A percentile compares a stretch with the other conserved stretches of the same genome.
These are phyloP conservation scores for Aproaerema taeniolella DNA, from an alignment of 2,888 invertebrate genomes.

Conservation along the genomic window DNA sequence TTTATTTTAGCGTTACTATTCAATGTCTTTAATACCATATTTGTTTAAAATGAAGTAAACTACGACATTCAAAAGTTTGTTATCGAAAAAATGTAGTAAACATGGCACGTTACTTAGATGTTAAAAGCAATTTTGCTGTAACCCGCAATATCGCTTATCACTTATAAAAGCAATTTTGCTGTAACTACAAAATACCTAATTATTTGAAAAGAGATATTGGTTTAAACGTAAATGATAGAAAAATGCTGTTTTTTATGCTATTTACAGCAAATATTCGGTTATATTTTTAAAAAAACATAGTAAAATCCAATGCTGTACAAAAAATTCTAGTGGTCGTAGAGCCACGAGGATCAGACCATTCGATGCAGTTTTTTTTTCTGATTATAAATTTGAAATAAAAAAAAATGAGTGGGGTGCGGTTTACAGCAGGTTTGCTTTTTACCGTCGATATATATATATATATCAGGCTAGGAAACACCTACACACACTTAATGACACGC, in stretches of 20 bases:
- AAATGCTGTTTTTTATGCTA: background rate
- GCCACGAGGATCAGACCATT: background rate
- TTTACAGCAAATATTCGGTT: background rate
- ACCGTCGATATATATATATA: background rate
- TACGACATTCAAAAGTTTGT: background rate
- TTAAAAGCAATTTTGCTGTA: background rate
- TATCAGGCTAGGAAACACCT: too few species aligned
- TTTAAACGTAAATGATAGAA: background rate
- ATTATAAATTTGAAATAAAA: background rate
- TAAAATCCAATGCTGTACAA: background rate
- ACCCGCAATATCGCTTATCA: background rate
- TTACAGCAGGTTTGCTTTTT: background rate
- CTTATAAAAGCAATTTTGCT: background rate
- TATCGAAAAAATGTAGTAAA: background rate
- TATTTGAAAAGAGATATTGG: background rate
- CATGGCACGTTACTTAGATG: background rate
- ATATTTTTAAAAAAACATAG: background rate
- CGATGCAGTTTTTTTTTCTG: background rate
- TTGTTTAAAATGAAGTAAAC: background rate
- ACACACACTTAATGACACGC: too few species aligned
- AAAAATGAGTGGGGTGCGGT: background rate
- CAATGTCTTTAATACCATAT: background rate
- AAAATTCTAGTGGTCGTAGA: background rate
- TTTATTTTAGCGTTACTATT: background rate
- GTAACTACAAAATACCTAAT: background rate